Conservation (phyloP, 2,888 invertebrate species). For the Eilema depressum region DNA sequence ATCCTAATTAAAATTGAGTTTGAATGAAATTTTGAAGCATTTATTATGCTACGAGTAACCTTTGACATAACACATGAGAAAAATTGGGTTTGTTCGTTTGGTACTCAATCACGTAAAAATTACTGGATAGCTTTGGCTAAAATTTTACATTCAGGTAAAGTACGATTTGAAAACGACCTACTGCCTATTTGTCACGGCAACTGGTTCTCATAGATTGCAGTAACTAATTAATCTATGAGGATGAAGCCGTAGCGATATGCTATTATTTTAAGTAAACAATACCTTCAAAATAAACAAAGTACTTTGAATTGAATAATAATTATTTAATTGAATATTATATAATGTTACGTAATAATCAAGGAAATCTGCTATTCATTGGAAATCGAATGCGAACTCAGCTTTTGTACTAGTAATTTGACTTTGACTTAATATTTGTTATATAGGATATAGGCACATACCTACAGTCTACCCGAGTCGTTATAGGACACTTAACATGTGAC, state of each 20-base stretch:
- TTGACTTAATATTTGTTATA: conserved; percentile 19
- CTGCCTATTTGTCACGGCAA: background rate
- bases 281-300: background rate
- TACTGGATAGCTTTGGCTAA: too few species aligned
- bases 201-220: background rate
- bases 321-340: conserved; percentile 10
- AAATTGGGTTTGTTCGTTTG: too few species aligned
- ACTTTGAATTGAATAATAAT: background rate
- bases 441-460: conserved; percentile 15
- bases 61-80: too few species aligned
- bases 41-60: too few species aligned
- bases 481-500: conserved; percentile 30
- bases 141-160: too few species aligned
- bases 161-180: too few species aligned
- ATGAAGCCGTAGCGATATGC: background rate
- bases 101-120: too few species aligned
- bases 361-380: conserved; percentile 13
- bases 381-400: conserved; percentile 12
- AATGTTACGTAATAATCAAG: conserved; percentile 21
- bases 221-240: background rate
- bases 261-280: background rate
- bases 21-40: too few species aligned
- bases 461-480: conserved; percentile 28
- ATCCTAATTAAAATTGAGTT: too few species aligned
- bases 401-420: conserved; percentile 13